Conservation (phyloP, 2,113 vertebrate species). For the Podarcis raffonei region DNA sequence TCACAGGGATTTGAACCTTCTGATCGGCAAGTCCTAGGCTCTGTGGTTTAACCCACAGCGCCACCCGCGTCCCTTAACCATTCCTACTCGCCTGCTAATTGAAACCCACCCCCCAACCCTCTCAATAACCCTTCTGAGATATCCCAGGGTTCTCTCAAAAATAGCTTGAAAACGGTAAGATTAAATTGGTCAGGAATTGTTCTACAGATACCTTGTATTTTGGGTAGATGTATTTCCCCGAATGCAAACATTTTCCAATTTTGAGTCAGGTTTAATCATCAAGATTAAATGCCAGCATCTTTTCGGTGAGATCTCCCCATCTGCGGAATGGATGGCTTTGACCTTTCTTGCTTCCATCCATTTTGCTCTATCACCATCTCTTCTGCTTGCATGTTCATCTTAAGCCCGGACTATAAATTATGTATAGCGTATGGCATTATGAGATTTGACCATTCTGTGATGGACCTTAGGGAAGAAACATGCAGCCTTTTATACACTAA, state of each 20-base stretch:
- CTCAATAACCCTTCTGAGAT: not conserved
- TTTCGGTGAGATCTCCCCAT: slow-evolving; percentile 4
- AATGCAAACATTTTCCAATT: not conserved
- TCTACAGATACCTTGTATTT: not conserved
- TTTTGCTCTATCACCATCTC: slow-evolving; percentile 3
- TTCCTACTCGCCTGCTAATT: not conserved
- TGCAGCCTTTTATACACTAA: slow-evolving; percentile 47
- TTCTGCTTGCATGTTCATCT: slow-evolving; percentile 15
- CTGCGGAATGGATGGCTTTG: slow-evolving; percentile 23
- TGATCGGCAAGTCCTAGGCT: too few species aligned
- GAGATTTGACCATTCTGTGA: slow-evolving; percentile 51
- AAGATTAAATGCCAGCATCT: not conserved
- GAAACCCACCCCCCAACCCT: not conserved
- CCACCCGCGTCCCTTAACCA: not conserved
- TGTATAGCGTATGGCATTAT: slow-evolving; percentile 41
- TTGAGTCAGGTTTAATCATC: slow-evolving; percentile 25
- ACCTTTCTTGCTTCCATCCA: slow-evolving; percentile 32
- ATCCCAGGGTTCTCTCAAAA: not conserved
- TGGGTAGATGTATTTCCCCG: not conserved
- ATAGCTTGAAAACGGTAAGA: not conserved
- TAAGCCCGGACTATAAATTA: slow-evolving; percentile 55
- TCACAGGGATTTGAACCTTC: too few species aligned
- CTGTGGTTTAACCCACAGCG: too few species aligned
- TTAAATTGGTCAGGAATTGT: not conserved
- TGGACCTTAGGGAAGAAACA: slow-evolving; percentile 47